These are phyloP conservation scores for Cardiocondyla obscurior DNA, from an alignment of 1,140 invertebrate genomes.

Conservation along the genomic window DNA sequence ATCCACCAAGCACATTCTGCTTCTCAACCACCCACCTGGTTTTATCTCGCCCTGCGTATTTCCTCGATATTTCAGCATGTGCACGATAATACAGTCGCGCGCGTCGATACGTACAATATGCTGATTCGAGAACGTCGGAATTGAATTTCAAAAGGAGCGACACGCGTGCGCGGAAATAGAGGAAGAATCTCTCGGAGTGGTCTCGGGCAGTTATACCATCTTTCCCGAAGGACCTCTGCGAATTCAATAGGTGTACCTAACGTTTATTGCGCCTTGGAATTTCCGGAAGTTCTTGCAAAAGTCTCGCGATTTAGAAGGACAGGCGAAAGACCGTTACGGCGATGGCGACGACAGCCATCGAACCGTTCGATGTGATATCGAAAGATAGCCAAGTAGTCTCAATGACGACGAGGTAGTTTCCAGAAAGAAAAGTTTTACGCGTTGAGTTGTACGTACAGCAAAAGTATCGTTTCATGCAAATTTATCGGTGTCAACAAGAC, in stretches of 20 bases:
- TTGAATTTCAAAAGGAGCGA: slow-evolving; percentile 53
- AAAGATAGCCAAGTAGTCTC: slow-evolving; percentile 20
- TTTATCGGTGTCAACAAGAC: not conserved
- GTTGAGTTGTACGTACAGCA: not conserved
- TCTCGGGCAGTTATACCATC: slow-evolving; percentile 39
- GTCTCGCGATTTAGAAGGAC: not conserved
- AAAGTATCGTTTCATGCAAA: slow-evolving; percentile 24
- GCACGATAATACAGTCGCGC: slow-evolving; percentile 35
- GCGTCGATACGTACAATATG: slow-evolving; percentile 49
- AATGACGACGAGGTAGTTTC: not conserved
- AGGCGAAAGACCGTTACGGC: not conserved
- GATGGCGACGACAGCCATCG: not conserved
- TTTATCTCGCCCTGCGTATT: slow-evolving; percentile 20
- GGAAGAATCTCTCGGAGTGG: slow-evolving; percentile 31
- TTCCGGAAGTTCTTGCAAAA: slow-evolving; percentile 9
- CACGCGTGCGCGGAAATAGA: slow-evolving; percentile 2
- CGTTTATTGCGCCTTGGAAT: slow-evolving; percentile 56
- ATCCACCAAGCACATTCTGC: not conserved
- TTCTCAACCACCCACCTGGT: not conserved
- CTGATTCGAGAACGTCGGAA: slow-evolving; percentile 41
- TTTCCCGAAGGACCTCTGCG: slow-evolving; percentile 22
- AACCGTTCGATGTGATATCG: slow-evolving; percentile 9
- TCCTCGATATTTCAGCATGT: slow-evolving; percentile 16
- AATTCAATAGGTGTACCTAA: slow-evolving; percentile 51
- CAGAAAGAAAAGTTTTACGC: not conserved